Conservation (phyloP, 2,888 invertebrate species). For the Plagodis dolabraria region DNA sequence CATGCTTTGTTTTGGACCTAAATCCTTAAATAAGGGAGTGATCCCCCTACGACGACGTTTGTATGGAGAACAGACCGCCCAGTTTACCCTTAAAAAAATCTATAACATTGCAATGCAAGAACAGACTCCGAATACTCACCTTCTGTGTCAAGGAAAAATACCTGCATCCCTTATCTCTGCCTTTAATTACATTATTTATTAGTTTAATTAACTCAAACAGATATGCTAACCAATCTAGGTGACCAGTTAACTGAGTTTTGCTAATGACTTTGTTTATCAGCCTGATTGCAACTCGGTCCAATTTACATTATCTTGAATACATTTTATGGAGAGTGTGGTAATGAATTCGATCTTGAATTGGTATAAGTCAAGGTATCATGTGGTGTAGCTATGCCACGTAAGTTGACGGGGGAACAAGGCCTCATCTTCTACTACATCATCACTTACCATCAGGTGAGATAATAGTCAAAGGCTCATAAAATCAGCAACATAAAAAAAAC, state of each 20-base stretch:
- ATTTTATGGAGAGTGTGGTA: slow-evolving; percentile 1
- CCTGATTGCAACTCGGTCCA: neutral
- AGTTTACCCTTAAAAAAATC: no score
- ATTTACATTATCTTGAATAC: neutral
- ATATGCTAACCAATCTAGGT: slow-evolving; percentile 15
- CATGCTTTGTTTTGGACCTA: no score
- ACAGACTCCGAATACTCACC: neutral
- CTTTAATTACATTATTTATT: slow-evolving; percentile 18
- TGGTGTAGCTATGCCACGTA: no score
- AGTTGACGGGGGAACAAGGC: no score
- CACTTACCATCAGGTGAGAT: no score
- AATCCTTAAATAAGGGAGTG: no score
- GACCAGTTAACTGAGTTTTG: slow-evolving; percentile 12
- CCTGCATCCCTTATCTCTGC: slow-evolving; percentile 4
- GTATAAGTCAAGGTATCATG: neutral
- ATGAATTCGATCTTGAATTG: slow-evolving; percentile 10
- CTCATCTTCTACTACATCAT: no score
- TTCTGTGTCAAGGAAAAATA: neutral
- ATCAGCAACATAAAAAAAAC: no score
- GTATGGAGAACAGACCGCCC: no score
- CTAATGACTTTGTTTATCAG: slow-evolving; percentile 13
- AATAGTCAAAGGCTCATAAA: no score
- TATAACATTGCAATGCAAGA: no score
- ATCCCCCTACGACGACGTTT: no score
- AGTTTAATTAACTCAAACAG: slow-evolving; percentile 11